These are phyloP conservation scores for Pan troglodytes DNA, from an alignment of 2,113 vertebrate species.

Conservation along the genomic window NHGRI_mPanTro3-v2.1_pri NC_072416.2:18268501-18269000, in stretches of 20 bases:
- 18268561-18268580: no score
- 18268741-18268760: background rate
- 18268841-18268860: no score
- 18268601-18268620: background rate
- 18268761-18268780: background rate
- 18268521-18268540: background rate
- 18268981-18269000: no score
- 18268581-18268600: background rate
- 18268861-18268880: no score
- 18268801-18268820: background rate
- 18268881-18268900: no score
- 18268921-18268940: no score
- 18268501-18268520: background rate
- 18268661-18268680: background rate
- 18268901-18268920: accelerated
- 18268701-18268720: background rate
- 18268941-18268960: no score
- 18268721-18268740: background rate
- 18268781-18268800: background rate
- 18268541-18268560: background rate
- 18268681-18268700: background rate
- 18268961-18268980: no score
- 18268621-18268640: background rate
- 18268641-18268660: background rate
- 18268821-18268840: no score